Base-by-base conservation (phyloP, 2,113 vertebrate genomes). In the Clarias batrachus region DNA sequence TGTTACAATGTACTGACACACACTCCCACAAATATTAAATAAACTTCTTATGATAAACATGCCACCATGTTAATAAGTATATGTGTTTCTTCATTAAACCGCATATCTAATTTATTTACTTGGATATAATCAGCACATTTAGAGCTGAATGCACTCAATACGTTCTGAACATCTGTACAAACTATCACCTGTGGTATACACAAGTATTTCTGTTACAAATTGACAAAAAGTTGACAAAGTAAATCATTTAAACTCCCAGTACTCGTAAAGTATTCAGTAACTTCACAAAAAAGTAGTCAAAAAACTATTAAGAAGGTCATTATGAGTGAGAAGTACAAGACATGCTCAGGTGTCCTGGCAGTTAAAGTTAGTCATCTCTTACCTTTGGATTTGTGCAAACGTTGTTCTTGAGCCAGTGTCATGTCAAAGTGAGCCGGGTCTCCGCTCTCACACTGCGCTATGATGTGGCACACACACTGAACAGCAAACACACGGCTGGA, bases 401-500 rank as follows among this genome's bases (percentile, higher is more conserved):
- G 96, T 89, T 93, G 93, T 89, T 98, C 96, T 88, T 97, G 97
- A 91, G 97, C 97, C 90, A 97, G 92, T 27, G 90, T 92, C 94
- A 97, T 82, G 83, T 97, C 94, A 88, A 97, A 99, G 94, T 98
- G 97, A 19, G 96, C 95, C 0, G 87, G 92, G 87, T 93, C 92
- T 9, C 93, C 92, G 1, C 87, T 93, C 90, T 96, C 96, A 88
- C 97, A 98, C 86, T 96, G 97, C 12, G 88, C 93, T 37, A 98
- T 94, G 90, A 99, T 95, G 89, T 95, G 95, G 91, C 97, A 97
- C 76, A 98, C 94, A 65, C 97, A 97, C 66, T 97, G 94, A 83
- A 96, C 94, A 88, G 98, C 96, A 56, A 99, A 98, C 90, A 97
- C 95, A 87, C 97, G 95, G 2, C 97, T 99, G 70, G 94, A 90